Conservation (phyloP, 1,140 invertebrate species). For the Euborellia annulipes region DNA sequence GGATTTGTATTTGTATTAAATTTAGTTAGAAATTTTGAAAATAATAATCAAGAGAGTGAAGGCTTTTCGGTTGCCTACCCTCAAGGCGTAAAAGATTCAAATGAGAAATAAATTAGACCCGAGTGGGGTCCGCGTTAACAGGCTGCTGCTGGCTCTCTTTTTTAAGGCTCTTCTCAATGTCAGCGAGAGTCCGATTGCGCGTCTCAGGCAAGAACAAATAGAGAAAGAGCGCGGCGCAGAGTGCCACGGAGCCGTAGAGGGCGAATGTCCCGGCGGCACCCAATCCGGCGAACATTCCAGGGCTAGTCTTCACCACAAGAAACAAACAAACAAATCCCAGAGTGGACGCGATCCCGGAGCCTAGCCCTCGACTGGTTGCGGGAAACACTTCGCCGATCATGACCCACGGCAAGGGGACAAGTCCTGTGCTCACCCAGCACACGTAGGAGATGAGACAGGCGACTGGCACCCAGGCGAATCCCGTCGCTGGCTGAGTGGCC, state of each 20-base stretch:
- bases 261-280: slow-evolving; percentile 45
- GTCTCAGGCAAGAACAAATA: slow-evolving; percentile 60
- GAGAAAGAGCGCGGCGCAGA: slow-evolving; percentile 44
- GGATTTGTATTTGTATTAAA: too few relatives aligned
- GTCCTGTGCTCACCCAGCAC: slow-evolving; percentile 35
- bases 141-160: too few relatives aligned
- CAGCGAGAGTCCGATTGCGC: slow-evolving; percentile 56
- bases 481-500: slow-evolving; percentile 13
- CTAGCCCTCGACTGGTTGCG: slow-evolving; percentile 34
- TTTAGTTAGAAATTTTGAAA: too few relatives aligned
- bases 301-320: slow-evolving; percentile 50
- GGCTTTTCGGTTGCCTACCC: too few relatives aligned
- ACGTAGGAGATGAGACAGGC: slow-evolving; percentile 37
- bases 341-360: slow-evolving; percentile 42
- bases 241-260: slow-evolving; percentile 44
- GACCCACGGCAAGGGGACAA: slow-evolving; percentile 51
- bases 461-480: slow-evolving; percentile 33
- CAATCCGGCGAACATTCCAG: slow-evolving; percentile 37
- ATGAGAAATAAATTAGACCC: too few relatives aligned
- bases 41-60: too few relatives aligned
- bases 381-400: slow-evolving; percentile 48
- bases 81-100: too few relatives aligned
- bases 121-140: too few relatives aligned
- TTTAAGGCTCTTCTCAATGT: slow-evolving; percentile 49
- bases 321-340: slow-evolving; percentile 50